Evolutionary conservation across 2,888 invertebrate genomes (phyloP).

Genomic region (Amphipyra tragopoginis): DNA sequence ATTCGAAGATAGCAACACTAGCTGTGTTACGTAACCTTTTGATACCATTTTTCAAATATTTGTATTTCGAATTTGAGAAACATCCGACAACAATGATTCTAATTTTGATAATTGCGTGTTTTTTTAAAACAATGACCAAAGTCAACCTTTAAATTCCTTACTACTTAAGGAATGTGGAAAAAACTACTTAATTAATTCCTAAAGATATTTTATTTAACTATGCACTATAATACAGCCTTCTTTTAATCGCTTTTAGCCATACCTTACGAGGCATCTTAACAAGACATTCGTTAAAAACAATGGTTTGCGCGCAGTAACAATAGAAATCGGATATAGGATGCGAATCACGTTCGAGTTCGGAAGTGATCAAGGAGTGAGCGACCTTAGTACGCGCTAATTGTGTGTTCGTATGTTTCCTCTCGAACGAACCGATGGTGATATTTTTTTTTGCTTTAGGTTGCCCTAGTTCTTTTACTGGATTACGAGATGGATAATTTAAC

Average conservation of each 20-base stretch:
- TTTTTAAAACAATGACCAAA: not conserved
- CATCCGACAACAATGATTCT: not conserved
- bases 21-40: slow-evolving; percentile 4
- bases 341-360: slow-evolving; percentile 58
- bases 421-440: slow-evolving; percentile 12
- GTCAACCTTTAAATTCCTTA: slow-evolving; percentile 17
- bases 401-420: slow-evolving; percentile 39
- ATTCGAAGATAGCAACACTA: slow-evolving; percentile 37
- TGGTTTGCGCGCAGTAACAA: slow-evolving; percentile 40
- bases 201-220: slow-evolving; percentile 15
- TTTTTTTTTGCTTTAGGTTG: slow-evolving; percentile 2
- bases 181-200: slow-evolving; percentile 3
- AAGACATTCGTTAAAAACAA: slow-evolving; percentile 32
- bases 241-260: slow-evolving; percentile 23
- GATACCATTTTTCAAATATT: slow-evolving; percentile 12
- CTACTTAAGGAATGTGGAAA: slow-evolving; percentile 2
- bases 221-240: slow-evolving; percentile 19
- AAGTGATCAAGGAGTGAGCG: slow-evolving; percentile 59
- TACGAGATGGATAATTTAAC: no score
- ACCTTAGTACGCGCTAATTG: slow-evolving; percentile 50
- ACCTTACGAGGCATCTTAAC: slow-evolving; percentile 11
- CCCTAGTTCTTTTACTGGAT: slow-evolving; percentile 7
- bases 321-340: slow-evolving; percentile 59
- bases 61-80: slow-evolving; percentile 10
- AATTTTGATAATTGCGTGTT: not conserved